Percentiles rank a stretch among this genome's conserved stretches.
These are phyloP conservation scores for Daphoenositta chrysoptera DNA, from an alignment of 2,113 vertebrate species.

Conservation along the genomic window DNA sequence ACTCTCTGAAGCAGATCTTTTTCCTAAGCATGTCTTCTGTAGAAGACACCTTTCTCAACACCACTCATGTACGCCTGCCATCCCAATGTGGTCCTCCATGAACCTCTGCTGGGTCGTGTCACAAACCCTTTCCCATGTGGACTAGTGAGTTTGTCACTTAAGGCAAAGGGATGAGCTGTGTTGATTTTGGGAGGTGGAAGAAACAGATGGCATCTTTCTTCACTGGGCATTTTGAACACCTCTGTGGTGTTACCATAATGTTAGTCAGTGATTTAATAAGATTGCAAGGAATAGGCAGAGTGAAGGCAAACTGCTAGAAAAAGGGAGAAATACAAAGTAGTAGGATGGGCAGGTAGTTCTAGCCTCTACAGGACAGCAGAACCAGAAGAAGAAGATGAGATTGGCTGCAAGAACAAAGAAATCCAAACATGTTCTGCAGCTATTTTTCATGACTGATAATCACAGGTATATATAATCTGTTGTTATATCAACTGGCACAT, in stretches of 20 bases:
- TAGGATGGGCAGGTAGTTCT: neutral
- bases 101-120: rapidly evolving
- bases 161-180: neutral
- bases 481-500: neutral
- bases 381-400: neutral
- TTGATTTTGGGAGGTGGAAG: neutral
- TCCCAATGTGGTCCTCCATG: neutral
- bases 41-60: neutral
- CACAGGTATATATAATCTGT: neutral
- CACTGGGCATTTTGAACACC: neutral
- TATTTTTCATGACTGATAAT: neutral
- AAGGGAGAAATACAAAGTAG: neutral
- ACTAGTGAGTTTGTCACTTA: too few species aligned
- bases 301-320: neutral
- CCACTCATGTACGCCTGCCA: rapidly evolving
- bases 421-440: neutral
- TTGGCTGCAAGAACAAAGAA: neutral
- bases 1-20: neutral
- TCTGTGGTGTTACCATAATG: neutral
- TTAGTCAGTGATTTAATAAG: neutral
- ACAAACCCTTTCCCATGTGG: neutral
- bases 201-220: neutral
- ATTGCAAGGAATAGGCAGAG: neutral
- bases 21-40: neutral
- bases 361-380: neutral